Base-by-base conservation (phyloP, 1,140 invertebrate species). In the Pseudomyrmex concolor region DNA sequence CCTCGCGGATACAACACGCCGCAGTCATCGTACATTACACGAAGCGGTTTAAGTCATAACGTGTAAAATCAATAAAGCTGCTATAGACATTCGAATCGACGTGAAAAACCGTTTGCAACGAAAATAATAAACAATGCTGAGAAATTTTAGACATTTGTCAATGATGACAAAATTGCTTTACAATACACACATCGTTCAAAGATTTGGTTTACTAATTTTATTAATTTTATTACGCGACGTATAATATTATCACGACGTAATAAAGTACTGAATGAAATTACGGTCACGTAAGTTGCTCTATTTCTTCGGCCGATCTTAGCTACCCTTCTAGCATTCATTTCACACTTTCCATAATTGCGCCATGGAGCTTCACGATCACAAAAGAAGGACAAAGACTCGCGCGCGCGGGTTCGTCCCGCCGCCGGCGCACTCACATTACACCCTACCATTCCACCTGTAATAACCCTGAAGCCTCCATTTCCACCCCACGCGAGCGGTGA, bases 1-100 rank as follows among this genome's bases (percentile, higher is more conserved):
- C 74, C 76, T 17, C 50, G 78, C 76, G 62, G 34, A 84, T 68
- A 76, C 60, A 55, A 60, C 43, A 60, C 43, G 81, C 68, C 78
- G 76, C 81, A 80, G 60, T 60, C 76, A 83, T 83, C 82, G 68
- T 34, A 34, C 34, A 34, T 84, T 73, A 86, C 76, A 60, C 55
- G 51, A 17, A 51, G 54, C 72, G 17, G 63, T 74, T 85, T 76
- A 88, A 88, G 76, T 84, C 86, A 51, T 72, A 82, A 88, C 82
- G 67, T 77, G 60, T 81, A 85, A 88, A 88, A 88, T 88, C 86
- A 74, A 88, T 88, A 88, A 15, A 13, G 2, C 22, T 43, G 72
- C 3, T 62, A 45, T 62, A 55, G 54, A 70, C 74, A 54, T 59
- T 9, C 34, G 45, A 67, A 77, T 77, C 51, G 13, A 17, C 63